A percentile compares a stretch with the other conserved stretches of the same genome.
phyloP scores from a whole-genome alignment of 2,797 vertebrate genomes.

The Melanotaenia boesemani region DNA sequence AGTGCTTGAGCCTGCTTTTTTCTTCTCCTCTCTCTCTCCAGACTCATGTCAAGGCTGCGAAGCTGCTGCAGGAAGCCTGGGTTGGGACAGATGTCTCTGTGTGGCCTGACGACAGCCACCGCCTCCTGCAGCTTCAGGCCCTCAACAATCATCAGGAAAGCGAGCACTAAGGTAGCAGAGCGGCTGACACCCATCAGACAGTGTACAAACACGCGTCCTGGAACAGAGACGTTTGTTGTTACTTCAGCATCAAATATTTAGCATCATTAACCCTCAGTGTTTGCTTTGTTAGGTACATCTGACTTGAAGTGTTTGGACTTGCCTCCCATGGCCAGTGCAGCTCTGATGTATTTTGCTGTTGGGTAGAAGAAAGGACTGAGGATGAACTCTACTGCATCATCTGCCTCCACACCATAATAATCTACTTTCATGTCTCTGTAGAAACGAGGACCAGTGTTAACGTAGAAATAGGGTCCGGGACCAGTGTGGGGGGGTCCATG shows the following conservation, averaged over 20 bases:
- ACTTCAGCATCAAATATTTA: slow-evolving; percentile 1
- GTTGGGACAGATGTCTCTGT: slow-evolving; percentile 91
- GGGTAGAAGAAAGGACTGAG: slow-evolving; percentile 91
- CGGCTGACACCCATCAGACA: slow-evolving; percentile 94
- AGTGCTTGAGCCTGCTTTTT: slow-evolving; percentile 68
- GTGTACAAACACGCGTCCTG: slow-evolving; percentile 92
- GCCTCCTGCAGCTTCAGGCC: slow-evolving; percentile 86
- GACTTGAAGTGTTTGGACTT: slow-evolving; percentile 52
- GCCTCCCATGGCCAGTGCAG: slow-evolving; percentile 87
- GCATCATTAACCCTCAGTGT: neutral
- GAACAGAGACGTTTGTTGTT: slow-evolving; percentile 19
- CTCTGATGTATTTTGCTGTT: slow-evolving; percentile 86
- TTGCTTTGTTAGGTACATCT: neutral
- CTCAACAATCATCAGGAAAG: slow-evolving; percentile 93
- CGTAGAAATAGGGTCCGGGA: slow-evolving; percentile 48
- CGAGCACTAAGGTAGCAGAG: slow-evolving; percentile 89
- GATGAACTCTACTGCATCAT: slow-evolving; percentile 89
- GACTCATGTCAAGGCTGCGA: slow-evolving; percentile 77
- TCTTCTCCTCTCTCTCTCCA: slow-evolving; percentile 75
- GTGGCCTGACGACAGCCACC: slow-evolving; percentile 81
- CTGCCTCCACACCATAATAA: slow-evolving; percentile 91
- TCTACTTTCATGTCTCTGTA: slow-evolving; percentile 88
- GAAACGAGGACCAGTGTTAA: slow-evolving; percentile 88
- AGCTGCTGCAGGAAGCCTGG: slow-evolving; percentile 90
- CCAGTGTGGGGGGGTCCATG: slow-evolving; percentile 76